Percentiles rank a stretch among this genome's conserved stretches.
These are phyloP conservation scores for Sternotherus odoratus DNA, from an alignment of 2,797 vertebrate species.

Conservation along the genomic window DNA sequence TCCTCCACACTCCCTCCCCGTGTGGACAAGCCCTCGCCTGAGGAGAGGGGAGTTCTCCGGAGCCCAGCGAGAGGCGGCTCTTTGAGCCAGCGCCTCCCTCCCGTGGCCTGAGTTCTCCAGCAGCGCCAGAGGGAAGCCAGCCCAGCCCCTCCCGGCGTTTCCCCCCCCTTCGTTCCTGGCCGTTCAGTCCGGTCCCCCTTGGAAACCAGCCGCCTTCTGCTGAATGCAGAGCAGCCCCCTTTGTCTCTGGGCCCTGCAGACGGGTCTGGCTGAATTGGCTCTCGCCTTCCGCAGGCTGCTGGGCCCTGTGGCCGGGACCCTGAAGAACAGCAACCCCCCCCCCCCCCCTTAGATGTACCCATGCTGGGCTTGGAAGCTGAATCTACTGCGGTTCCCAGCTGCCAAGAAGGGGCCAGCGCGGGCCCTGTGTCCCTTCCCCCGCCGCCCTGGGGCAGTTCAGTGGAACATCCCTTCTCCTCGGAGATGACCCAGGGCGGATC, in stretches of 20 bases:
- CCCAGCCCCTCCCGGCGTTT: no score
- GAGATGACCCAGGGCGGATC: background rate
- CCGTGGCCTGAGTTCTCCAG: no score
- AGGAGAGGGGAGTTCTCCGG: no score
- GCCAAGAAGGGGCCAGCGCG: background rate
- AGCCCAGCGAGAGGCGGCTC: no score
- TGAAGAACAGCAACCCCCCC: slow-evolving; percentile 18
- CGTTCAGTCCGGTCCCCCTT: no score
- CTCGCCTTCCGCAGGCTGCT: background rate
- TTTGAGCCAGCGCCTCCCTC: no score
- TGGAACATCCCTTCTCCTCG: background rate
- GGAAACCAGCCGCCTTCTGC: no score
- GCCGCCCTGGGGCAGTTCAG: background rate
- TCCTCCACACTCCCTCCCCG: no score
- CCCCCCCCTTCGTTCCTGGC: no score
- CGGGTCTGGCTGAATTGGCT: background rate
- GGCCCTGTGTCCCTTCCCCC: no score
- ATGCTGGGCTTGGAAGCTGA: background rate
- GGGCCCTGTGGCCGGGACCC: slow-evolving; percentile 29
- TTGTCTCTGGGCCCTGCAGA: background rate
- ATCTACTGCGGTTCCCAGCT: background rate
- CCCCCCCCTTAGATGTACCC: slow-evolving; percentile 31
- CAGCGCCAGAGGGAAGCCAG: no score
- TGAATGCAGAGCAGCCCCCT: background rate
- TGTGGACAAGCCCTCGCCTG: no score